phyloP scores from a whole-genome alignment of 30 jellyfish, hydroid and myxozoan genomes.

The Sanderia malayensis region DNA sequence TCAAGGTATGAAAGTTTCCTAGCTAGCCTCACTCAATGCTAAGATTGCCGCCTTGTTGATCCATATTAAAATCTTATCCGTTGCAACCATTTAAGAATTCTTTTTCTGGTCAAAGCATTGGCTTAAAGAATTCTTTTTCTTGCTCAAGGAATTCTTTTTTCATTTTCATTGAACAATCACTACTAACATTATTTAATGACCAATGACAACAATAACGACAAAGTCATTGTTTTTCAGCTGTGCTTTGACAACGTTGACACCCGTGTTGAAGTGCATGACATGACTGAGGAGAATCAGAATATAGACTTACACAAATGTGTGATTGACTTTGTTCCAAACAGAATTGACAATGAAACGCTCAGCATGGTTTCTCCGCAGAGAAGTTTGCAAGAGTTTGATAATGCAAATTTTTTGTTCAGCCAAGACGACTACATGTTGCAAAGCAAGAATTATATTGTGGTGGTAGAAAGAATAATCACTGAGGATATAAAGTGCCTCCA shows the following conservation, averaged over 20 bases:
- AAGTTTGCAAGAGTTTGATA: not conserved
- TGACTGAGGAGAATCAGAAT: not conserved
- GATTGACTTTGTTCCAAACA: not conserved
- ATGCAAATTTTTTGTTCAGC: not conserved
- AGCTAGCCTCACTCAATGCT: too few relatives aligned
- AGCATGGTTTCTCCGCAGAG: not conserved
- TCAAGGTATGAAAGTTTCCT: not conserved
- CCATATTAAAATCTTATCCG: too few relatives aligned
- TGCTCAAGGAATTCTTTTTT: too few relatives aligned
- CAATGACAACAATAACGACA: too few relatives aligned
- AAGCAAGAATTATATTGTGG: conserved; percentile 5
- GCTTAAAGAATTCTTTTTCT: too few relatives aligned
- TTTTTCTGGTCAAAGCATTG: too few relatives aligned
- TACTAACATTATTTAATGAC: too few relatives aligned
- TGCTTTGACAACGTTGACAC: conserved; percentile 1
- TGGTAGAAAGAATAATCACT: not conserved
- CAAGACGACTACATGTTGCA: conserved; percentile 2
- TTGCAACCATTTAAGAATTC: too few relatives aligned
- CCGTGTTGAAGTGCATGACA: not conserved
- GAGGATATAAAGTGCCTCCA: conserved; percentile 3
- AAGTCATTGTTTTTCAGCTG: not conserved
- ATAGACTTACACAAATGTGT: not conserved
- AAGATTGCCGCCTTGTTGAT: too few relatives aligned
- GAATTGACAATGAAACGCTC: not conserved
- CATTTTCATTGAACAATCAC: too few relatives aligned